Evolutionary conservation across 2,113 vertebrate species (phyloP), one percentile per base, ranked within the genome.

Genomic region (Dolichallabes microphthalmus): DNA sequence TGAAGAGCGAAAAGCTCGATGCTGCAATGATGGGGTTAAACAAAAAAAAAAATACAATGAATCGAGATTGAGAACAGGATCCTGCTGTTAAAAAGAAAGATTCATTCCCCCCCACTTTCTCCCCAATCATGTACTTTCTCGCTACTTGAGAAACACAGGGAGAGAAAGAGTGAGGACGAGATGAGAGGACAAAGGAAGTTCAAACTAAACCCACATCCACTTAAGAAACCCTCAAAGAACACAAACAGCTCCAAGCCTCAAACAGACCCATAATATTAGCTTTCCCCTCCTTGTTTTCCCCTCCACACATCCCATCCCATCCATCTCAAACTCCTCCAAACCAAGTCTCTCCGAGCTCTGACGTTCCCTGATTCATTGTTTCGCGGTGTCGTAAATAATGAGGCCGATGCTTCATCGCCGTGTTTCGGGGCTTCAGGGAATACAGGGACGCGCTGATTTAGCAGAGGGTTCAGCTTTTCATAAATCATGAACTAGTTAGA

Each of bases 211-310:
- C 86, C 87, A 69, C 87, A 88, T 58, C 25, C 68, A 88, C 76
- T 84, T 75, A 83, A 87, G 77, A 58, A 90, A 85, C 85, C 88
- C 86, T 87, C 87, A 90, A 89, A 88, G 68, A 85, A 88, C 77
- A 88, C 86, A 85, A 88, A 88, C 69, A 83, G 61, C 61, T 82
- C 77, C 58, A 77, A 81, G 76, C 64, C n/a, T 85, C 27, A 50
- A 30, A 55, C 58, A 74, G 61, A 78, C 53, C 57, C 82, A 89
- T 15, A 20, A 88, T 80, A 86, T 82, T 83, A 81, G 87, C 55
- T 64, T 88, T 86, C 74, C 45, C 74, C 60, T 82, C 52, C 68
- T 27, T 58, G 69, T 64, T 68, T 27, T 76, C 53, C 71, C 32
- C 61, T 79, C 55, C 60, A 66, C 53, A 52, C 78, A 75, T 27